Evolutionary conservation across 2,888 invertebrate species (phyloP).

Genomic region (Eurytoma adleriae): DNA sequence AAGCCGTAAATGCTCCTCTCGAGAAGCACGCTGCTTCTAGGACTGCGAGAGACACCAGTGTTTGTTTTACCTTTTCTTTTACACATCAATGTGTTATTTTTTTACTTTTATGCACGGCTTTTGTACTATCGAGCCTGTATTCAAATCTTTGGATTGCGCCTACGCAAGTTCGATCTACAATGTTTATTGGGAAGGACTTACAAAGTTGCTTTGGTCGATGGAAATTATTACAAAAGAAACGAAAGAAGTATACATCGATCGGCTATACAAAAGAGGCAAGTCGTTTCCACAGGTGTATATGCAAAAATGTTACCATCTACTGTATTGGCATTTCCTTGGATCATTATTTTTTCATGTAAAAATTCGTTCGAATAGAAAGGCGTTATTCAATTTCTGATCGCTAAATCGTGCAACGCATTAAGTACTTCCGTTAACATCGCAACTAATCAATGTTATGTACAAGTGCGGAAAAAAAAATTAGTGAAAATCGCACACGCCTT

Average conservation of each 20-base stretch:
- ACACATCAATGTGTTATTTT: background rate
- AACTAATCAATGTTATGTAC: constrained; percentile 32
- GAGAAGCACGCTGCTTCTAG: background rate
- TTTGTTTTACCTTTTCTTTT: background rate
- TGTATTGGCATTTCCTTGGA: background rate
- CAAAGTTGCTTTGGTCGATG: constrained; percentile 10
- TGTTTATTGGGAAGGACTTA: background rate
- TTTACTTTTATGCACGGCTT: background rate
- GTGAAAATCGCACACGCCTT: constrained; percentile 30
- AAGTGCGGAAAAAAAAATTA: constrained; percentile 25
- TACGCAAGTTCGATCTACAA: constrained; percentile 5
- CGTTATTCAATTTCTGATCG: background rate
- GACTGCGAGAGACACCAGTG: background rate
- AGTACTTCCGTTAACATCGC: constrained; percentile 21
- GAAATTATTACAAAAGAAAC: background rate
- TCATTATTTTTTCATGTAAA: constrained; percentile 12
- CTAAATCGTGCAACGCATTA: constrained; percentile 12
- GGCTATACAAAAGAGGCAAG: constrained; percentile 25
- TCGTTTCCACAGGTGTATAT: background rate
- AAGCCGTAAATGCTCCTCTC: constrained; percentile 32
- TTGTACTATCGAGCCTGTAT: constrained; percentile 16
- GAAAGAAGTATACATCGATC: constrained; percentile 4
- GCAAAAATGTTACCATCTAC: background rate
- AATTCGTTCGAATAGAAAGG: constrained; percentile 13
- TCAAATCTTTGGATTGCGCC: constrained; percentile 18